Percentiles rank a stretch among this genome's conserved stretches.
These are phyloP conservation scores for Carterocephalus palaemon DNA, from an alignment of 2,888 invertebrate species.

Conservation along the genomic window DNA sequence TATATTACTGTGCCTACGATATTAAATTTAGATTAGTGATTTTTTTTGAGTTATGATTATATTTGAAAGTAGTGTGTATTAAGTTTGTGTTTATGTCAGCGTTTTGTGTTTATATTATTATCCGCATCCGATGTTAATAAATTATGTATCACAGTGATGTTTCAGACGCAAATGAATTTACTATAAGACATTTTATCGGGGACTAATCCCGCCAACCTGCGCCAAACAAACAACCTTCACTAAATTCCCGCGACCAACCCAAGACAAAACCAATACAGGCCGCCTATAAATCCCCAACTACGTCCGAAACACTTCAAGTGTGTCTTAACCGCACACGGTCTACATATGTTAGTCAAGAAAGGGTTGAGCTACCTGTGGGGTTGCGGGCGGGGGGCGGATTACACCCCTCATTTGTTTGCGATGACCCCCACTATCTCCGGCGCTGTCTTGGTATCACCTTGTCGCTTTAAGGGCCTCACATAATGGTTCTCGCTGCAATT, in stretches of 20 bases:
- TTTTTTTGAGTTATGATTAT: too few species aligned
- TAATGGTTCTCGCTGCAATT: constrained; percentile 31
- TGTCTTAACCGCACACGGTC: constrained; percentile 64
- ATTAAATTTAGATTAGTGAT: too few species aligned
- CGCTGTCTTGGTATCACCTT: constrained; percentile 61
- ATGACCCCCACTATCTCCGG: constrained; percentile 79
- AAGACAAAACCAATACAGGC: constrained; percentile 70
- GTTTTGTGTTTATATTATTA: too few species aligned
- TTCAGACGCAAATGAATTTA: too few species aligned
- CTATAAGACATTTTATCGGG: too few species aligned
- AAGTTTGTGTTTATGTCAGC: too few species aligned
- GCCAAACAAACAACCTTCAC: constrained; percentile 17
- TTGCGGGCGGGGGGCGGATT: constrained; percentile 66
- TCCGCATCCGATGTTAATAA: too few species aligned
- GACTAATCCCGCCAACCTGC: too few species aligned
- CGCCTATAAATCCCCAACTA: constrained; percentile 66
- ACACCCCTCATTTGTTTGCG: constrained; percentile 84
- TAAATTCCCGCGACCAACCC: constrained; percentile 26
- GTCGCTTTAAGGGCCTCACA: constrained; percentile 52
- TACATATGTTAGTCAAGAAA: constrained; percentile 74
- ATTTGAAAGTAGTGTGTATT: too few species aligned
- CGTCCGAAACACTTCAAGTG: constrained; percentile 74
- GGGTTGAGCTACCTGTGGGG: constrained; percentile 70
- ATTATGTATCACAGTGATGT: too few species aligned
- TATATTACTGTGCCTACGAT: too few species aligned